Evolutionary conservation across 2,113 vertebrate genomes (phyloP).

Genomic region (Ornithorhynchus anatinus): DNA sequence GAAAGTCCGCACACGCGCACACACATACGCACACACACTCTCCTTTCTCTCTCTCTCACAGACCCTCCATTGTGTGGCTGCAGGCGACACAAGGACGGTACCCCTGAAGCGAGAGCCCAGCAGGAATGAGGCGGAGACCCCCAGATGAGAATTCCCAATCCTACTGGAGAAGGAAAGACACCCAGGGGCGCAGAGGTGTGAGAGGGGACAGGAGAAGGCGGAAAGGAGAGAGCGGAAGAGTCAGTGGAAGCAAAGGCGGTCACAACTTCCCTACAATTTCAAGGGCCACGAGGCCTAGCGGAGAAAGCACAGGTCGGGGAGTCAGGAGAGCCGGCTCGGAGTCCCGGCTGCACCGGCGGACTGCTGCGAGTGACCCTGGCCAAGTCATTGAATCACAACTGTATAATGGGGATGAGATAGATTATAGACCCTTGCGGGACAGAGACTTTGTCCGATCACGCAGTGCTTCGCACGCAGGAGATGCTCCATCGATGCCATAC

Average conservation of each 20-base stretch:
- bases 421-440: too few species aligned
- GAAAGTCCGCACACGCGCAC: slow-evolving; percentile 33
- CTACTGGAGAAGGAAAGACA: background rate
- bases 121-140: background rate
- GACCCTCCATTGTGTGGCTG: slow-evolving; percentile 55
- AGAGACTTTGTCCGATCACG: too few species aligned
- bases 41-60: too few species aligned
- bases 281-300: background rate
- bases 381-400: too few species aligned
- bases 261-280: background rate
- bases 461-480: too few species aligned
- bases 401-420: too few species aligned
- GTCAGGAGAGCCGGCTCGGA: too few species aligned
- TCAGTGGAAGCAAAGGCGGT: background rate
- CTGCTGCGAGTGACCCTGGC: too few species aligned
- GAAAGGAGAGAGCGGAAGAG: background rate
- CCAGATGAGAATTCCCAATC: background rate
- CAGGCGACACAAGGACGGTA: background rate
- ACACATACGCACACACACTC: slow-evolving; percentile 18
- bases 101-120: slow-evolving; percentile 8
- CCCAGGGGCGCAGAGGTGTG: background rate
- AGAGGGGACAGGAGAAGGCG: background rate
- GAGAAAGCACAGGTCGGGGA: too few species aligned
- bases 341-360: too few species aligned
- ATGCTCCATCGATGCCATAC: too few species aligned